Percentiles rank a stretch among this genome's conserved stretches.
These are phyloP conservation scores for Balaenoptera acutorostrata DNA, from an alignment of 2,113 vertebrate species.

Conservation along the genomic window DNA sequence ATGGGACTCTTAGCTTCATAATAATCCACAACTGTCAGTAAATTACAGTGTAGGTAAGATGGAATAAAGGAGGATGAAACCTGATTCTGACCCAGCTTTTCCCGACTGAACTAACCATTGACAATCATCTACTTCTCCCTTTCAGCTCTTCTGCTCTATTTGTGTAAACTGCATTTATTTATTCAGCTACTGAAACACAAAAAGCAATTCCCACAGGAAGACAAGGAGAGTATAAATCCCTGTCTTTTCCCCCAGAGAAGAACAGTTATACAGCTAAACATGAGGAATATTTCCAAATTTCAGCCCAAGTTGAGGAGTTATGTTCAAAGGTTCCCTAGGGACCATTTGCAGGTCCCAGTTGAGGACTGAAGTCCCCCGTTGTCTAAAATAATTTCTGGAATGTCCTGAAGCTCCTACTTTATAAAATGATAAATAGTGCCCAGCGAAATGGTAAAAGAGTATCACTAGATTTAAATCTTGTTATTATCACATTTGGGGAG, in stretches of 20 bases:
- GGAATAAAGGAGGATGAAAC: neutral
- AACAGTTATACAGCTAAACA: conserved; percentile 43
- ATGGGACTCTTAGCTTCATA: neutral
- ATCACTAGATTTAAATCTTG: neutral
- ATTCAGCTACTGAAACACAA: neutral
- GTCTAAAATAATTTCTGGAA: neutral
- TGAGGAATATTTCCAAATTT: conserved; percentile 60
- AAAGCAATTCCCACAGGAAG: conserved; percentile 21
- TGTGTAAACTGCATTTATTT: conserved; percentile 5
- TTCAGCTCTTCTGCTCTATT: conserved; percentile 30
- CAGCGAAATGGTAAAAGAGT: neutral
- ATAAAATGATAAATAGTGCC: neutral
- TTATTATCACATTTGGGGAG: neutral
- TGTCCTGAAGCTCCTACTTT: neutral
- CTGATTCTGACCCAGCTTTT: neutral
- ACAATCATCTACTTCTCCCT: neutral
- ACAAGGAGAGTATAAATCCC: conserved; percentile 39
- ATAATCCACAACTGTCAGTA: conserved; percentile 10
- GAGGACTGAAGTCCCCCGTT: neutral
- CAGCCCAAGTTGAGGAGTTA: neutral
- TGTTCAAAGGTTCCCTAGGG: neutral
- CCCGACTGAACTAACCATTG: neutral
- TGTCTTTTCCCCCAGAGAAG: conserved; percentile 1
- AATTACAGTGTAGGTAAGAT: neutral
- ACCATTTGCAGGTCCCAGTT: neutral